These are phyloP conservation scores for Amblyornis subalaris DNA, from an alignment of 2,113 vertebrate genomes.

Conservation along the genomic window DNA sequence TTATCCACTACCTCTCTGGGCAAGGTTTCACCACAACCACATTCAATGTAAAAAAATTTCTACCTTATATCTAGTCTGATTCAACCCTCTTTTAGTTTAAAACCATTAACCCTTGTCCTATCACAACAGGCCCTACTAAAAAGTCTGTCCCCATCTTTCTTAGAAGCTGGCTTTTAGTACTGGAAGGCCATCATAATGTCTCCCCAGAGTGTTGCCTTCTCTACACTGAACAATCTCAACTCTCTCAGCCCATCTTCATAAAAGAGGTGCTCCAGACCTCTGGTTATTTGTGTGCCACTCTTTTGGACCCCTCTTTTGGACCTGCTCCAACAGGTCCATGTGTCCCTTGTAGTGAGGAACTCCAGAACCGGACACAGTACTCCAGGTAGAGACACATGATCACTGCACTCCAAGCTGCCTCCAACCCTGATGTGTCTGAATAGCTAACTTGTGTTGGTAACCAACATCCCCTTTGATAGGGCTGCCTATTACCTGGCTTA, in stretches of 20 bases:
- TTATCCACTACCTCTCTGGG: too few species aligned
- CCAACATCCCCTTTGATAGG: background rate
- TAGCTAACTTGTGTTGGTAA: background rate
- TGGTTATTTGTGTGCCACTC: background rate
- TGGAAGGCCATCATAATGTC: accelerated
- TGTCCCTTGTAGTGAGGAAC: too few species aligned
- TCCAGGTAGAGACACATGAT: background rate
- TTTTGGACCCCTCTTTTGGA: background rate
- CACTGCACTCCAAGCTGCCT: background rate
- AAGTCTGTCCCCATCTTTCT: background rate
- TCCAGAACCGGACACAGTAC: background rate
- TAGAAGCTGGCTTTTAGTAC: background rate
- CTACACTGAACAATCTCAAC: too few species aligned
- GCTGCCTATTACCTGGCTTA: background rate
- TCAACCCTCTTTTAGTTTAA: background rate
- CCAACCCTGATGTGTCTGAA: background rate
- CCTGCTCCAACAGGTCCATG: background rate
- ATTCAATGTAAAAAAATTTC: background rate
- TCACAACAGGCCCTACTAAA: accelerated
- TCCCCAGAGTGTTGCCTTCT: background rate
- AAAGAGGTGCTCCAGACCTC: background rate
- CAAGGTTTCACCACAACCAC: background rate
- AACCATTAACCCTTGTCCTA: background rate
- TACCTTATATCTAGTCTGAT: background rate
- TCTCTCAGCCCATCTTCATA: background rate